Conservation (phyloP, 2,113 vertebrate genomes). For the Poecile atricapillus region DNA sequence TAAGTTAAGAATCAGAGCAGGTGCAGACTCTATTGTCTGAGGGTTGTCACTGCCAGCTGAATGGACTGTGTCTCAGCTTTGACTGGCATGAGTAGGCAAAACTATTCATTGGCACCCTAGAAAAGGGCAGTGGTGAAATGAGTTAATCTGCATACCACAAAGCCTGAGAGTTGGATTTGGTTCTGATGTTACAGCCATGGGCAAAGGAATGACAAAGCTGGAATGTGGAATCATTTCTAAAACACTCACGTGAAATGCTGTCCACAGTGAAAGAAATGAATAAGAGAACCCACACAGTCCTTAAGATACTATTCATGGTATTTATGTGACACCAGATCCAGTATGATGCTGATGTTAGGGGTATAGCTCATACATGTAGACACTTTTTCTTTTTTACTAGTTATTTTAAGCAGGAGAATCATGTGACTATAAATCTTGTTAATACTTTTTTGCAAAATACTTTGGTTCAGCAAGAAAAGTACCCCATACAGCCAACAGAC, state of each 20-base stretch:
- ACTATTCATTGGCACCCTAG: not conserved
- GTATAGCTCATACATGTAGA: not conserved
- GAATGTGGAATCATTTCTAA: not conserved
- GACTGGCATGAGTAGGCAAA: conserved; percentile 16
- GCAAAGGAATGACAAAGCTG: not conserved
- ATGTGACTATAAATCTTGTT: not conserved
- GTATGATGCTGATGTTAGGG: not conserved
- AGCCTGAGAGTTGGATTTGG: not conserved
- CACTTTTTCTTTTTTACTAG: not conserved
- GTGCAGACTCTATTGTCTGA: conserved; percentile 19
- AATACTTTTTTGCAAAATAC: not conserved
- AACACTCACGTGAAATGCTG: not conserved
- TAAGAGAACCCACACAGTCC: not conserved
- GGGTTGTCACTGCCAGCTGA: not conserved
- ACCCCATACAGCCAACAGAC: not conserved
- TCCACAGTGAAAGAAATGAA: not conserved
- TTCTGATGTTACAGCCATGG: not conserved
- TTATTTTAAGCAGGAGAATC: not conserved
- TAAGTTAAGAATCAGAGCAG: conserved; percentile 49
- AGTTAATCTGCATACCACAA: not conserved
- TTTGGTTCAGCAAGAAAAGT: not conserved
- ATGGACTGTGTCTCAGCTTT: not conserved
- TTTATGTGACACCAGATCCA: not conserved
- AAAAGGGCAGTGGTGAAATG: not conserved
- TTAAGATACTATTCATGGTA: not conserved